Base-by-base conservation (phyloP, 2,888 invertebrate genomes). In the Steromphala cineraria region DNA sequence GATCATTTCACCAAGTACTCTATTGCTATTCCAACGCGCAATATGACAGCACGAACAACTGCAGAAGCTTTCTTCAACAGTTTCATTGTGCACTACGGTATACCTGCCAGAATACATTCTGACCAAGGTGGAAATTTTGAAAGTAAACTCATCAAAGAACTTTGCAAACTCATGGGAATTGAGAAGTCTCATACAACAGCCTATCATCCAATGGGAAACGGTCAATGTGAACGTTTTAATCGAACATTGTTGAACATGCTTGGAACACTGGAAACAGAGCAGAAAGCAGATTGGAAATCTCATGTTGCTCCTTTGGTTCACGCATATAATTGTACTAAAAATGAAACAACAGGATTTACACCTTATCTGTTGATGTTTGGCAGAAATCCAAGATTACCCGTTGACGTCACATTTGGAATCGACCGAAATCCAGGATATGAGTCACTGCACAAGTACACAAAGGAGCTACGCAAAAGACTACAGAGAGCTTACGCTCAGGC, bases 291-390 rank as follows among this genome's bases (percentile, higher is more conserved):
- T n/a, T n/a, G n/a, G n/a, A n/a, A n/a, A n/a, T n/a, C n/a, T n/a
- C 19, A 77, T 21, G 19, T 77, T 17, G 55, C 7, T 21, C 28
- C 77, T 19, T n/a, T 77, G 3, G 77, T 77, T 2, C 77, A 77
- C 13, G 77, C 77, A 5, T 77, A 77, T 55, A 77, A 77, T 55
- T 53, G 21, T 4, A 55, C 56, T 53, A 55, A 21, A 15, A 2
- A 77, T 28, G 55, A 55, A 24, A 4, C 77, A 7, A 77, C 53
- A 13, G 55, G 55, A 2, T 21, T 10, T 4, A 55, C 55, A 3
- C 77, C 77, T 4, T 55, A 7, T 53, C 53, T 53, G 7, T 53
- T 55, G n/a, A 77, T 53, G 77, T 77, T 77, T 55, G 75, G 75
- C 7, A 40, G 75, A 40, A 2, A 75, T 46, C 40, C 75, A 17